Evolutionary conservation across 2,888 invertebrate genomes (phyloP), one percentile per base, ranked within the genome.

Genomic region (Sarcophaga caerulescens): DNA sequence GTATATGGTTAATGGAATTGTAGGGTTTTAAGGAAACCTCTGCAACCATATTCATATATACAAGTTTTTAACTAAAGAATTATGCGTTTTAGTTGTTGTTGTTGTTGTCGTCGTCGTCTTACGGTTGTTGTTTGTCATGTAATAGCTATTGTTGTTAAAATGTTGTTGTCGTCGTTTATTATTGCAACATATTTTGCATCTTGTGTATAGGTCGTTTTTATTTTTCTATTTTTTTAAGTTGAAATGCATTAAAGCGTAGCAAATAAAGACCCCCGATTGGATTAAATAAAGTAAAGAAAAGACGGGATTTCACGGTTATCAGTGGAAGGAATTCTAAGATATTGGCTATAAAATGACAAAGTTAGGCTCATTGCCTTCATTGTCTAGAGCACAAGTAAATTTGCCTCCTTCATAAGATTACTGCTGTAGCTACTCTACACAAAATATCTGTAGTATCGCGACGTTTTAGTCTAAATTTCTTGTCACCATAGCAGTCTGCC

Each of bases 141-240:
- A 63, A 35, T 60, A 70, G 70, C 74, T 81, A 78, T 85, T 76
- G 81, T 85, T 82, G 83, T 79, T 89, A 88, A 84, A 63, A 88
- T 88, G 83, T 84, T 88, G 81, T 84, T 86, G 87, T 86, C 87
- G 84, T 85, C 87, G 84, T 85, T 86, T 78, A 84, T 84, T 78
- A 84, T 84, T 86, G 86, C 81, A 84, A 81, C 84, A 86, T 81
- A 63, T 25, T 47, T 78, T 74, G 23, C n/a, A 10, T 59, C 12
- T 17, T 8, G 0, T n/a, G 62, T 4, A 74, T 17, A 82, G 69
- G 25, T 17, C 23, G 45, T 65, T 66, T 52, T 65, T 14, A 0
- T 3, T 57, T 69, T 5, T 21, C 2, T 21, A 14, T 14, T 6
- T 8, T 10, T 1, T 23, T 17, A 5, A 5, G 3, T 2, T 63